A percentile compares a stretch with the other conserved stretches of the same genome.
Conservation (phyloP, 2,113 vertebrate genomes). For the Hippocampus abdominalis region DNA sequence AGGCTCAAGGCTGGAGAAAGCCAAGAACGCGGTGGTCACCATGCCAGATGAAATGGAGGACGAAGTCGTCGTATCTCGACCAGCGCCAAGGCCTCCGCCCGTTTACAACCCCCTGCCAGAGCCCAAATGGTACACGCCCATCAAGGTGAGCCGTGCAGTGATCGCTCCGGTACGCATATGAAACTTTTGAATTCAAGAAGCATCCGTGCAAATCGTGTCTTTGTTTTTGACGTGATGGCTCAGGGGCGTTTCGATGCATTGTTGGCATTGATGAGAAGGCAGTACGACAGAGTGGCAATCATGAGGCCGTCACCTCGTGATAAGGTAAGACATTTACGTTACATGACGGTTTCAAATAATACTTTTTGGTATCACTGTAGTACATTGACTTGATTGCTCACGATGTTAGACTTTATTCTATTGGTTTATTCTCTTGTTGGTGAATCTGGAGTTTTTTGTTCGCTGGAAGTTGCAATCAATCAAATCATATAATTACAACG, state of each 20-base stretch:
- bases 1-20: constrained; percentile 87
- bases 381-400: no score
- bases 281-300: constrained; percentile 91
- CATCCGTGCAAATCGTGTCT: neutral
- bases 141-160: constrained; percentile 78
- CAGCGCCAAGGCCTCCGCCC: constrained; percentile 73
- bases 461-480: no score
- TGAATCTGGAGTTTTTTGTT: no score
- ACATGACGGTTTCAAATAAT: neutral
- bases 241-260: constrained; percentile 91
- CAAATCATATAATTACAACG: no score
- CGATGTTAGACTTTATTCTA: no score
- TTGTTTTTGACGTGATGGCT: neutral
- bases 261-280: constrained; percentile 82
- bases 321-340: constrained; percentile 72
- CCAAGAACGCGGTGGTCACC: constrained; percentile 90
- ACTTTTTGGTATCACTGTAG: neutral
- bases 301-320: constrained; percentile 92
- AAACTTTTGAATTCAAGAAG: neutral
- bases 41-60: constrained; percentile 83
- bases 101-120: constrained; percentile 66
- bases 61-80: constrained; percentile 61
- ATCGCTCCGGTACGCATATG: neutral
- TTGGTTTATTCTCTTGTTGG: no score
- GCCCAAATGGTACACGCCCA: constrained; percentile 92